Conservation (phyloP, 2,797 vertebrate genomes). For the Amblyraja radiata region DNA sequence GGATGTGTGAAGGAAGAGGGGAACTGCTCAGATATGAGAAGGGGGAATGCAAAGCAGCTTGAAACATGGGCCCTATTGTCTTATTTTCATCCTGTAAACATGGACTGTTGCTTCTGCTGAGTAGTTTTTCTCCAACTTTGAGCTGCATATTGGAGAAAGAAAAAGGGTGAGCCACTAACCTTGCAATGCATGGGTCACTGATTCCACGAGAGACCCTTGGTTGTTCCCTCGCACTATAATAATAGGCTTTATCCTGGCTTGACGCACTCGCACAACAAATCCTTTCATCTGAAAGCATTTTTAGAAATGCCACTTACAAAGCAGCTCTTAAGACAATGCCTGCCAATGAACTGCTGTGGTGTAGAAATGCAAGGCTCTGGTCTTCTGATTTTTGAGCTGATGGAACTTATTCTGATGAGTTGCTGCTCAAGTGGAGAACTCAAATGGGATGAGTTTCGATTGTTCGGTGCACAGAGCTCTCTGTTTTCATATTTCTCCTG, state of each 20-base stretch:
- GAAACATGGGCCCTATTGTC: neutral
- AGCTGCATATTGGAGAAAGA: slow-evolving; percentile 7
- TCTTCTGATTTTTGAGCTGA: neutral
- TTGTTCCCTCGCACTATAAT: slow-evolving; percentile 35
- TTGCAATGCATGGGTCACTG: slow-evolving; percentile 29
- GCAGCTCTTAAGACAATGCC: slow-evolving; percentile 20
- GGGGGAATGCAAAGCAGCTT: neutral
- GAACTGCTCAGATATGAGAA: neutral
- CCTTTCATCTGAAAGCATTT: slow-evolving; percentile 35
- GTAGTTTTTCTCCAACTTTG: neutral
- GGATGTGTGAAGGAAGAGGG: neutral
- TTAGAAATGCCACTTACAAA: slow-evolving; percentile 28
- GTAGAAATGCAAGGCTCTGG: slow-evolving; percentile 3
- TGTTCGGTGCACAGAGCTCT: neutral
- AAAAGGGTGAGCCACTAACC: neutral
- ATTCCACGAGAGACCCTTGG: slow-evolving; percentile 39
- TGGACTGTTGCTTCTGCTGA: neutral
- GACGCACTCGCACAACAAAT: slow-evolving; percentile 26
- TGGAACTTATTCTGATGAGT: neutral
- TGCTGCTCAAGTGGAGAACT: slow-evolving; percentile 15
- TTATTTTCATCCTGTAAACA: neutral
- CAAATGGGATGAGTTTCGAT: neutral
- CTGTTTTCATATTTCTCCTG: neutral
- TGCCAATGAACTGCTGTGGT: slow-evolving; percentile 20
- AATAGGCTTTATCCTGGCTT: slow-evolving; percentile 5